Conservation (phyloP, 2,113 vertebrate genomes). For the Toxotes jaculatrix region DNA sequence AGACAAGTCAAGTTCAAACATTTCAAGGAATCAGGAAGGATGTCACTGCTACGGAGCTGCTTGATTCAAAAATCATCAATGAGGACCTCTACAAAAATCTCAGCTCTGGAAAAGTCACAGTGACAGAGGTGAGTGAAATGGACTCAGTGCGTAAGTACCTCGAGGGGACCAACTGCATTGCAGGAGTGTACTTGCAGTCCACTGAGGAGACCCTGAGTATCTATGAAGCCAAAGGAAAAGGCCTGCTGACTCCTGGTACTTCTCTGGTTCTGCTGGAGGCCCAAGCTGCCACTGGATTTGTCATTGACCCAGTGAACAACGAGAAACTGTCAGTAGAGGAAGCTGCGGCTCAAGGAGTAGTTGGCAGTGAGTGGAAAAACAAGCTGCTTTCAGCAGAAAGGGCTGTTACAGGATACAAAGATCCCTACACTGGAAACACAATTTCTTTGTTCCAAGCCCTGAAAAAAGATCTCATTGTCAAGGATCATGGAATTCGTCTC, state of each 20-base stretch:
- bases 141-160: constrained; percentile 85
- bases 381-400: too few relatives aligned
- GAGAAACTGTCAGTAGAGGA: constrained; percentile 86
- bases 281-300: constrained; percentile 88
- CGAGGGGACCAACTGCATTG: constrained; percentile 83
- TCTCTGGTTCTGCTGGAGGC: constrained; percentile 90
- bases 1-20: constrained; percentile 59
- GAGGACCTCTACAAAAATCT: constrained; percentile 74
- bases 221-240: constrained; percentile 83
- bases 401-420: too few relatives aligned
- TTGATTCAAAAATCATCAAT: constrained; percentile 83
- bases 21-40: constrained; percentile 85
- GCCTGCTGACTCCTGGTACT: constrained; percentile 85
- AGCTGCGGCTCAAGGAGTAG: constrained; percentile 71
- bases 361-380: constrained; percentile 64
- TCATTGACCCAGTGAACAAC: constrained; percentile 87
- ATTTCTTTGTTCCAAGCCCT: too few relatives aligned
- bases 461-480: too few relatives aligned
- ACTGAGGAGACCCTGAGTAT: constrained; percentile 83
- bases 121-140: constrained; percentile 66
- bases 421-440: too few relatives aligned
- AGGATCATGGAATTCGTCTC: too few relatives aligned
- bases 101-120: constrained; percentile 80
- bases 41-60: constrained; percentile 82
- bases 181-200: constrained; percentile 83